Percentiles rank a stretch among this genome's conserved stretches.
Evolutionary conservation across 1,140 invertebrate species (phyloP).

Genomic region (Dinoponera quadriceps): DNA sequence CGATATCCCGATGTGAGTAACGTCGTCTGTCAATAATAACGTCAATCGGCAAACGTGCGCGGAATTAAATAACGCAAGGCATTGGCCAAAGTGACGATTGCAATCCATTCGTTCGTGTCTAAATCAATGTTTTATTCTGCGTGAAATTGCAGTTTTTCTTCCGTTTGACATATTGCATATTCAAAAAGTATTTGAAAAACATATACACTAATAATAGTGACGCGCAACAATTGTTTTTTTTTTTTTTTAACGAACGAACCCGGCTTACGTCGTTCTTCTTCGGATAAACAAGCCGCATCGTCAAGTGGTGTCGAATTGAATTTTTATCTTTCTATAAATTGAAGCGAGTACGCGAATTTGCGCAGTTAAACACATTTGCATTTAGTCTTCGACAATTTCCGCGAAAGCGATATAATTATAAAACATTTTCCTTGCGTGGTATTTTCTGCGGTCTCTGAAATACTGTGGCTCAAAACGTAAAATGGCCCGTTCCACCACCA

Average conservation of each 20-base stretch:
- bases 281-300: constrained; percentile 37
- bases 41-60: constrained; percentile 14
- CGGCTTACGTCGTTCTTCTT: background rate
- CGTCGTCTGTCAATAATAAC: constrained; percentile 56
- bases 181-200: background rate
- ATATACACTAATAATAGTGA: background rate
- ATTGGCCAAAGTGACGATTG: constrained; percentile 17
- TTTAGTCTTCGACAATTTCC: constrained; percentile 28
- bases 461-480: background rate
- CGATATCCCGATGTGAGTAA: constrained; percentile 4
- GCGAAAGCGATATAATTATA: constrained; percentile 21
- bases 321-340: constrained; percentile 37
- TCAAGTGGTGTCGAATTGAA: constrained; percentile 39
- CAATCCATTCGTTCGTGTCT: constrained; percentile 8
- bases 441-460: constrained; percentile 19
- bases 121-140: background rate
- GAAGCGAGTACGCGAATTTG: constrained; percentile 21
- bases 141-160: background rate
- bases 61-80: constrained; percentile 39
- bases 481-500: background rate
- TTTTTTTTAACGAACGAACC: constrained; percentile 15
- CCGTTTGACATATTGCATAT: background rate
- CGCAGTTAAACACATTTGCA: constrained; percentile 31
- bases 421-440: constrained; percentile 1
- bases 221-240: background rate